Percentiles rank a stretch among this genome's conserved stretches.
phyloP scores from a whole-genome alignment of 2,797 vertebrate genomes.

The Natrix natrix region DNA sequence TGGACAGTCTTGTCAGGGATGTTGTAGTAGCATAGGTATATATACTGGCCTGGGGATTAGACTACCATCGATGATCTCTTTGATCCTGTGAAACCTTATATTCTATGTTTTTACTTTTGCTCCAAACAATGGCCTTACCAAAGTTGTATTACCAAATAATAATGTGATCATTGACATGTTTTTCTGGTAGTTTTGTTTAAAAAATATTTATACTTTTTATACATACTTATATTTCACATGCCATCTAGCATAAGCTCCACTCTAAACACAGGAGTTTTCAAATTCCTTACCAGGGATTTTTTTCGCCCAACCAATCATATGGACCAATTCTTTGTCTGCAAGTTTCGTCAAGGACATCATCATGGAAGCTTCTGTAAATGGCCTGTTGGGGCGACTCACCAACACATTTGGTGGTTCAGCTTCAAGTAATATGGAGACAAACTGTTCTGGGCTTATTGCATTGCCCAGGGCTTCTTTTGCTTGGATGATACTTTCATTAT shows the following conservation, averaged over 20 bases:
- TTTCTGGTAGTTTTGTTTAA: neutral
- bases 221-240: rapidly evolving
- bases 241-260: neutral
- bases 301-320: conserved; percentile 98
- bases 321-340: conserved; percentile 92
- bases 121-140: neutral
- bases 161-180: neutral
- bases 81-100: neutral
- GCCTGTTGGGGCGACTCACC: conserved; percentile 84
- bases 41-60: neutral
- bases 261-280: neutral
- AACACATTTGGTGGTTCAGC: conserved; percentile 91
- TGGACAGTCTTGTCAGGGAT: neutral
- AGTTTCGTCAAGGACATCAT: conserved; percentile 98
- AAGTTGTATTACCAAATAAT: neutral
- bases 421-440: conserved; percentile 87
- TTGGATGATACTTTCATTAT: conserved; percentile 31
- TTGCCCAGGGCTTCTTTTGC: conserved; percentile 67
- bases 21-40: neutral
- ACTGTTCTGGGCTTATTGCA: conserved; percentile 81
- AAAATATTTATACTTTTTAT: neutral
- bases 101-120: neutral
- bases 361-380: conserved; percentile 92
- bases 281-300: conserved; percentile 88
- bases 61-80: neutral